Evolutionary conservation across 2,113 vertebrate species (phyloP), one percentile per base, ranked within the genome.

Genomic region (Fulmarus glacialis): DNA sequence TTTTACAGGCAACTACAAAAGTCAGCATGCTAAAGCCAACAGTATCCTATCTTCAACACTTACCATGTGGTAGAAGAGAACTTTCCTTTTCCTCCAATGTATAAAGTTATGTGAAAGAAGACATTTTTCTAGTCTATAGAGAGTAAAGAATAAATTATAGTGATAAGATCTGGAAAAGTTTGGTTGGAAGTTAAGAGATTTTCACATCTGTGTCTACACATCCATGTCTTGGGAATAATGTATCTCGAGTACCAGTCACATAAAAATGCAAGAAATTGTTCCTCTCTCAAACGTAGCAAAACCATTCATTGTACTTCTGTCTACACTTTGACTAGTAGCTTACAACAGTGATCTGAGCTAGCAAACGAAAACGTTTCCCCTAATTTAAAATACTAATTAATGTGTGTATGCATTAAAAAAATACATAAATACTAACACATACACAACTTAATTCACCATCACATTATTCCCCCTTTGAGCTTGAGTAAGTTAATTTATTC

Each of bases 191-290:
- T 98, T 95, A 98, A 98, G 98, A 97, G 98, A 98, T 97, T 98
- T 99, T 98, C 98, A 99, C 99, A 99, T 99, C 99, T 99, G 99
- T 98, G 98, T 98, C 98, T 98, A 98, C 97, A 98, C 98, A 98
- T 98, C 98, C 97, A 97, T 90, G 98, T 96, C 98, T 97, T 95
- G 98, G 98, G 98, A 98, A 98, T 98, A 98, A 98, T 96, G 97
- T 70, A 97, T 98, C 98, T 98, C 92, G 1, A 97, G 96, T 95
- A 98, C 95, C 97, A 97, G 97, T 98, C 97, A 98, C 90, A 98
- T 96, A 98, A 98, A 98, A 98, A 98, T 98, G 97, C 94, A 95
- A 96, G 94, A 97, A 98, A 97, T 90, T 70, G 92, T 53, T 96
- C 93, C 67, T 79, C 96, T 91, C 94, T 97, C 97, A 93, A 97